These are phyloP conservation scores for Melanchra persicariae DNA, from an alignment of 2,888 invertebrate species.

Conservation along the genomic window DNA sequence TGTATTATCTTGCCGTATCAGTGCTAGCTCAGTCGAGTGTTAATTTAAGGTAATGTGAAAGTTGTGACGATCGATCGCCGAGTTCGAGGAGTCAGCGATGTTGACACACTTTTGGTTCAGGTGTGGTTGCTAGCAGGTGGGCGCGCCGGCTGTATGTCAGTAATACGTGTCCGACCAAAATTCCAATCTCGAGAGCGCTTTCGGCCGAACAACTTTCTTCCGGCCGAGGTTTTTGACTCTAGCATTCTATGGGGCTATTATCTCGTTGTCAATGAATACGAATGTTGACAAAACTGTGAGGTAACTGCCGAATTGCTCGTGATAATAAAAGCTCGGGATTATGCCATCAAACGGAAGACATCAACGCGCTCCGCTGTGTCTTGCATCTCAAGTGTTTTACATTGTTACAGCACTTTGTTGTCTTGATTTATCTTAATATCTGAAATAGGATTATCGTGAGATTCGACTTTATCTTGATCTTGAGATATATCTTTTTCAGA, in stretches of 20 bases:
- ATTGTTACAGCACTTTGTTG: conserved; percentile 50
- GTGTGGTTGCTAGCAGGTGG: conserved; percentile 88
- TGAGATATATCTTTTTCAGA: not conserved
- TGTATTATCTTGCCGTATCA: conserved; percentile 74
- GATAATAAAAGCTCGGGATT: conserved; percentile 71
- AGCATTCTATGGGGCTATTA: conserved; percentile 42
- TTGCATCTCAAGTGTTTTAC: conserved; percentile 53
- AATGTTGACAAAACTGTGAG: conserved; percentile 39
- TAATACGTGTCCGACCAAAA: conserved; percentile 86
- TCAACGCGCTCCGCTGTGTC: conserved; percentile 83
- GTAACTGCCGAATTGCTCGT: conserved; percentile 48
- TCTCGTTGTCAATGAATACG: conserved; percentile 35
- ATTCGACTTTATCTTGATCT: conserved; percentile 12
- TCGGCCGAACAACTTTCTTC: conserved; percentile 88
- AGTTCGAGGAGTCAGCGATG: conserved; percentile 85
- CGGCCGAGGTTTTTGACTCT: conserved; percentile 70
- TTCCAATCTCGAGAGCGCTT: conserved; percentile 87
- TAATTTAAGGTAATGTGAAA: conserved; percentile 90
- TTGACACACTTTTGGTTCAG: conserved; percentile 90
- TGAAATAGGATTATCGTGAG: conserved; percentile 37
- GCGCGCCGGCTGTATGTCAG: conserved; percentile 84
- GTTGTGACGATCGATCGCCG: conserved; percentile 86
- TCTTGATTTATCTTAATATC: conserved; percentile 46
- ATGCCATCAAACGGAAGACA: conserved; percentile 83
- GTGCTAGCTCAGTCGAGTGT: conserved; percentile 77